These are phyloP conservation scores for Piezodorus guildinii DNA, from an alignment of 1,140 invertebrate genomes.

Conservation along the genomic window DNA sequence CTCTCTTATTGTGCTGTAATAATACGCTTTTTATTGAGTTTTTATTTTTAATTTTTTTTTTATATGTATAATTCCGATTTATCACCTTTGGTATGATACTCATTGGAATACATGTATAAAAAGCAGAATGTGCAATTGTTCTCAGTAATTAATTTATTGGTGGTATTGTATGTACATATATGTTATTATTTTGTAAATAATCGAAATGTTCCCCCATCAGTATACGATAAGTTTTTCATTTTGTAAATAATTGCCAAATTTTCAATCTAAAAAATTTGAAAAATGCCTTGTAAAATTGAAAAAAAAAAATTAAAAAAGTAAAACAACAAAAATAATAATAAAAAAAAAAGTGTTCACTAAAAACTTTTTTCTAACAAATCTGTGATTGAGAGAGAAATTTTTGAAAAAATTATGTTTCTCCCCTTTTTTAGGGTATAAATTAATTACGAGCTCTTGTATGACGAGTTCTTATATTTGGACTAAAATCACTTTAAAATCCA, in stretches of 20 bases:
- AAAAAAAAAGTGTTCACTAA: constrained; percentile 11
- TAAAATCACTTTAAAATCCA: background rate
- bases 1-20: constrained; percentile 11
- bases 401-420: background rate
- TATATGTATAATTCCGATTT: background rate
- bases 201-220: background rate
- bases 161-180: constrained; percentile 14
- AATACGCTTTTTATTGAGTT: constrained; percentile 8
- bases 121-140: constrained; percentile 5
- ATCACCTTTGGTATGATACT: background rate
- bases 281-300: background rate
- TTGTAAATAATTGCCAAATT: constrained; percentile 7
- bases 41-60: background rate
- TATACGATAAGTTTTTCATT: constrained; percentile 11
- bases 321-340: background rate
- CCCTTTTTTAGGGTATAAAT: background rate
- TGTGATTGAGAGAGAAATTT: constrained; percentile 4
- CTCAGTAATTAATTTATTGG: constrained; percentile 10
- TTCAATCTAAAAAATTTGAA: background rate
- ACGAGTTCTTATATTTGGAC: background rate
- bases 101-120: background rate
- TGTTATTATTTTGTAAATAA: constrained; percentile 4
- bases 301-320: background rate
- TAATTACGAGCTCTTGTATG: background rate
- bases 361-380: constrained; percentile 7